A percentile compares a stretch with the other conserved stretches of the same genome.
Conservation (phyloP, 1,140 invertebrate genomes). For the Procambarus virginalis region DNA sequence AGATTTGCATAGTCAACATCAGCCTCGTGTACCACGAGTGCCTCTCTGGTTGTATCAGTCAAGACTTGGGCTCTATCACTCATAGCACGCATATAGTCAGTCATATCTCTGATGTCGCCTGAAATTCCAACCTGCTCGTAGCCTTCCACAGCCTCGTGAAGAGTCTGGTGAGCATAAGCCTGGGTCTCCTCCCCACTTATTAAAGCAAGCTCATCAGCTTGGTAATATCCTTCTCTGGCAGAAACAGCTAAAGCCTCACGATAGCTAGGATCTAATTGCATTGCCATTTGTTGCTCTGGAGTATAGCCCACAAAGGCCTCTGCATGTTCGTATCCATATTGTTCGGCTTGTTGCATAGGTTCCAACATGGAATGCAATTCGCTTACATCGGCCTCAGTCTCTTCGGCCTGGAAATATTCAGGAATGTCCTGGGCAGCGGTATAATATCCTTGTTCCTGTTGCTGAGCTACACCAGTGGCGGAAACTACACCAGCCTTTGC, state of each 20-base stretch:
- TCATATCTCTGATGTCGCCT: slow-evolving; percentile 55
- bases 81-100: slow-evolving; percentile 46
- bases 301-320: slow-evolving; percentile 27
- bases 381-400: slow-evolving; percentile 67
- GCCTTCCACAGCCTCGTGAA: slow-evolving; percentile 50
- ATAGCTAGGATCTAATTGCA: slow-evolving; percentile 58
- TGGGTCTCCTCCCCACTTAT: slow-evolving; percentile 54
- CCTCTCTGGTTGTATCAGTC: slow-evolving; percentile 51
- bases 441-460: slow-evolving; percentile 57
- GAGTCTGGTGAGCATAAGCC: slow-evolving; percentile 44
- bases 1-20: slow-evolving; percentile 63
- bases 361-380: slow-evolving; percentile 67
- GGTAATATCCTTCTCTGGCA: slow-evolving; percentile 33
- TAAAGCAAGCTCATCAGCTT: slow-evolving; percentile 47
- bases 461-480: slow-evolving; percentile 53
- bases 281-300: slow-evolving; percentile 50
- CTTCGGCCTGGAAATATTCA: slow-evolving; percentile 29
- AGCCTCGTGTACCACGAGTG: slow-evolving; percentile 60
- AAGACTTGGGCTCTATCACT: slow-evolving; percentile 59
- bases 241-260: slow-evolving; percentile 47
- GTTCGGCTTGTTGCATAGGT: slow-evolving; percentile 45
- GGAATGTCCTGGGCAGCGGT: slow-evolving; percentile 51
- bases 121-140: slow-evolving; percentile 60
- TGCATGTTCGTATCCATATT: slow-evolving; percentile 52
- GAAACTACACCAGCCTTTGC: slow-evolving; percentile 46